These are phyloP conservation scores for Otis tarda DNA, from an alignment of 2,113 vertebrate species.

Conservation along the genomic window DNA sequence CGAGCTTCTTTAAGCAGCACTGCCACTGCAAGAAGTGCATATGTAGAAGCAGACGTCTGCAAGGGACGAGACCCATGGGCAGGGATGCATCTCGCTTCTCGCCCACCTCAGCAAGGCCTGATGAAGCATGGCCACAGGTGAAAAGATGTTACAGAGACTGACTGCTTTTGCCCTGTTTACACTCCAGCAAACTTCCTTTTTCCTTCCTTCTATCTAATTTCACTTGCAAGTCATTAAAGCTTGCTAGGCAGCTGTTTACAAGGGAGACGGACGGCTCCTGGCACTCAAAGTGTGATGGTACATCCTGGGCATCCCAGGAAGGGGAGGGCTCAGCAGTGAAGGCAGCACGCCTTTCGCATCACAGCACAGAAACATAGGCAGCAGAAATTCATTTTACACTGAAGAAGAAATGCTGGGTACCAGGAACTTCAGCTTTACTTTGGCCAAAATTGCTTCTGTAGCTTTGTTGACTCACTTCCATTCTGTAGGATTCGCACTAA, in stretches of 20 bases:
- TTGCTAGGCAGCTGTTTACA: neutral
- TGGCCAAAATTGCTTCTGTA: neutral
- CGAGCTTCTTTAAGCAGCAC: accelerated
- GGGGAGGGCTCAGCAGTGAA: neutral
- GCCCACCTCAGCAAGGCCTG: neutral
- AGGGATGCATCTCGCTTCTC: neutral
- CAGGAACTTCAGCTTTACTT: neutral
- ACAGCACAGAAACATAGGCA: neutral
- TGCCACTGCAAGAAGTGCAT: neutral
- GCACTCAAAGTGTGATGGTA: accelerated
- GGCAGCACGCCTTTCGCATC: neutral
- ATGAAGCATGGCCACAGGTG: neutral
- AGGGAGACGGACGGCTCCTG: neutral
- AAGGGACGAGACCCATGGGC: accelerated
- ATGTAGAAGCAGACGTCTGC: accelerated
- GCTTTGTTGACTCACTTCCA: neutral
- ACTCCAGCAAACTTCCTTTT: neutral
- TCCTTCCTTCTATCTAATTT: neutral
- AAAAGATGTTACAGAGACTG: neutral
- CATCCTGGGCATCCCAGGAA: neutral
- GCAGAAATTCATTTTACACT: neutral
- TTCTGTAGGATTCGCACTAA: accelerated
- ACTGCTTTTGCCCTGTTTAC: neutral
- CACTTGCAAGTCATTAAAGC: neutral
- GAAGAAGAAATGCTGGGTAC: neutral